Evolutionary conservation across 30 jellyfish, hydroid and myxozoan genomes (phyloP), one percentile per base, ranked within the genome.

Genomic region (Hydractinia echinata): DNA sequence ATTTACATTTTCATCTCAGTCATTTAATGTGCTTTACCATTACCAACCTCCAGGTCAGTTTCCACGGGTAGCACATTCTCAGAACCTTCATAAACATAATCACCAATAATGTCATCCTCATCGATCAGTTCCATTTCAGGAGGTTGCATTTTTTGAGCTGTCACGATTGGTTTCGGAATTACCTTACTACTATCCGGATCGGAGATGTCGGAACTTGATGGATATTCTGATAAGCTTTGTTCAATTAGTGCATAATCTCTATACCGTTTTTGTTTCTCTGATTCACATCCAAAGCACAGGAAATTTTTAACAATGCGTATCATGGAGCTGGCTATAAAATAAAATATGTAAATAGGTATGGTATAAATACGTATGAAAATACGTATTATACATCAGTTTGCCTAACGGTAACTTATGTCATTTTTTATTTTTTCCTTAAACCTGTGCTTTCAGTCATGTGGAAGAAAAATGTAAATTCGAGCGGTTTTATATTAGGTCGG

Each of bases 81-180:
- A 18, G 69, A 58, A 11, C 69, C 69, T 11, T 18, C 69, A 58
- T 71, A 71, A 8, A 71, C 81, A 14, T 19, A 52, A n/a, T 71
- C 81, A 20, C 61, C 81, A 50, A 71, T 52, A 19, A 71, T 71
- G 55, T 20, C 55, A 19, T 30, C 55, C 3, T 71, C 81, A 15
- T 71, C 81, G 81, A 71, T 71, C 50, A 71, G 13, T 15, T 71
- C 81, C 61, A 71, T 71, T 19, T 71, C 81, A 7, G 81, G 81
- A 9, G 96, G 96, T 83, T 87, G 96, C 20, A 87, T 88, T 10
- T 55, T 51, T 55, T 82, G 88, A 5, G 96, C 82, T 16, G 76
- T 6, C 21, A 87, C 82, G 60, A 76, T 86, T 4, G 96, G 96
- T 61, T 82, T 87, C 76, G 91, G 91, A 3, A 87, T 67, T 8